A percentile compares a stretch with the other conserved stretches of the same genome.
These are phyloP conservation scores for Seira musarum DNA, from an alignment of 2,888 invertebrate species.

Conservation along the genomic window DNA sequence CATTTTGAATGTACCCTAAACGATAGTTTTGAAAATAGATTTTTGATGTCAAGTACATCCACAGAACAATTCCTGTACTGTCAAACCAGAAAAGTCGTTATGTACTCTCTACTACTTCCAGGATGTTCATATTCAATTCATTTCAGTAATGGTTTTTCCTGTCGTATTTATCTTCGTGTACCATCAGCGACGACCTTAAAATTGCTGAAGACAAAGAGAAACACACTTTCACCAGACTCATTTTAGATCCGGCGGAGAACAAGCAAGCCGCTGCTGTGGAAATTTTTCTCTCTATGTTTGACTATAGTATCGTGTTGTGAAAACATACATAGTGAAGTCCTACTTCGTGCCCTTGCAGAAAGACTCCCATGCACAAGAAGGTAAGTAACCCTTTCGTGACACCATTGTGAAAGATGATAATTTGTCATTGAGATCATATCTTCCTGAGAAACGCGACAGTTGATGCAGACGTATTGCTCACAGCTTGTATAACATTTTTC, in stretches of 20 bases:
- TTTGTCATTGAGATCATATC: slow-evolving; percentile 46
- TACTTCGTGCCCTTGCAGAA: neutral
- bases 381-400: slow-evolving; percentile 5
- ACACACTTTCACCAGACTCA: neutral
- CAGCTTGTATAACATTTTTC: neutral
- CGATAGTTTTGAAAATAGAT: too few species aligned
- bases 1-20: too few species aligned
- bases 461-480: slow-evolving; percentile 10
- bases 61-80: too few species aligned
- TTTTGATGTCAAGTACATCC: too few species aligned
- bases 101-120: too few species aligned
- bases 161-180: too few species aligned
- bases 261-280: too few species aligned
- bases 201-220: neutral
- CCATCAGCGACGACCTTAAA: slow-evolving; percentile 4
- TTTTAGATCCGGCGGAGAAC: neutral
- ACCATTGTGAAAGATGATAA: slow-evolving; percentile 47
- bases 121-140: too few species aligned
- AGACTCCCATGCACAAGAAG: neutral
- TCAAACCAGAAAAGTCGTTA: too few species aligned
- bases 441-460: neutral
- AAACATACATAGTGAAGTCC: neutral
- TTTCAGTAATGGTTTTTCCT: too few species aligned
- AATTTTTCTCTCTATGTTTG: too few species aligned
- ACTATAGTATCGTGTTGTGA: too few species aligned